These are phyloP conservation scores for Paradisaea rubra DNA, from an alignment of 2,113 vertebrate genomes.

Conservation along the genomic window DNA sequence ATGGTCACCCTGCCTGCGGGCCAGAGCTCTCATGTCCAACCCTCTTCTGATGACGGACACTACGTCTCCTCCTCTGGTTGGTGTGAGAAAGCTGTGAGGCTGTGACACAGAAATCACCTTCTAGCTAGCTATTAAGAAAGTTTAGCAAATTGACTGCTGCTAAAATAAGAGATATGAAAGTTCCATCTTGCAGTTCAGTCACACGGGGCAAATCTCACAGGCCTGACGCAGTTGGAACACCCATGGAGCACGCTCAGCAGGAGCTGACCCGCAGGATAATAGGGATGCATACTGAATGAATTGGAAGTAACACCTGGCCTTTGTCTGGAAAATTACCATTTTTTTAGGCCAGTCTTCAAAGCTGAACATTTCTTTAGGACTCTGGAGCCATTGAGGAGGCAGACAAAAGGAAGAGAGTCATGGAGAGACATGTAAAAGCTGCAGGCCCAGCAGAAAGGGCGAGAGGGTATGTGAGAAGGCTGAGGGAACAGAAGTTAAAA, in stretches of 20 bases:
- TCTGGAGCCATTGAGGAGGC: conserved; percentile 55
- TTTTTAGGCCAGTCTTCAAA: conserved; percentile 63
- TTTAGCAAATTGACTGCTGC: conserved; percentile 49
- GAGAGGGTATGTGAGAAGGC: background rate
- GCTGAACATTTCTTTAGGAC: conserved; percentile 58
- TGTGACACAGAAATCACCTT: conserved; percentile 39
- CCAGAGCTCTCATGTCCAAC: background rate
- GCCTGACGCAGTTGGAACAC: conserved; percentile 38
- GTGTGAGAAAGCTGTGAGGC: background rate
- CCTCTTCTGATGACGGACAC: accelerated
- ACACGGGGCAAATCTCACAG: conserved; percentile 51
- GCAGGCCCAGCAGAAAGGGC: conserved; percentile 32
- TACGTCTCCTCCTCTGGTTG: background rate
- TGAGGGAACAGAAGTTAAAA: conserved; percentile 30
- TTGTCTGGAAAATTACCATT: conserved; percentile 65
- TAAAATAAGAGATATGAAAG: conserved; percentile 53
- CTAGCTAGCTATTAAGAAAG: conserved; percentile 18
- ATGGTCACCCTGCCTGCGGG: background rate
- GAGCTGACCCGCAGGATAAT: conserved; percentile 43
- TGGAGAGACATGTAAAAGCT: conserved; percentile 47
- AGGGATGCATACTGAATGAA: conserved; percentile 43
- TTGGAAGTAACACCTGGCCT: conserved; percentile 59
- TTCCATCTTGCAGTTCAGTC: conserved; percentile 46
- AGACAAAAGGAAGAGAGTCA: conserved; percentile 60
- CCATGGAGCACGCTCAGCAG: background rate